Evolutionary conservation across 1,140 invertebrate genomes (phyloP), one percentile per base, ranked within the genome.

Genomic region (Coelopa frigida): DNA sequence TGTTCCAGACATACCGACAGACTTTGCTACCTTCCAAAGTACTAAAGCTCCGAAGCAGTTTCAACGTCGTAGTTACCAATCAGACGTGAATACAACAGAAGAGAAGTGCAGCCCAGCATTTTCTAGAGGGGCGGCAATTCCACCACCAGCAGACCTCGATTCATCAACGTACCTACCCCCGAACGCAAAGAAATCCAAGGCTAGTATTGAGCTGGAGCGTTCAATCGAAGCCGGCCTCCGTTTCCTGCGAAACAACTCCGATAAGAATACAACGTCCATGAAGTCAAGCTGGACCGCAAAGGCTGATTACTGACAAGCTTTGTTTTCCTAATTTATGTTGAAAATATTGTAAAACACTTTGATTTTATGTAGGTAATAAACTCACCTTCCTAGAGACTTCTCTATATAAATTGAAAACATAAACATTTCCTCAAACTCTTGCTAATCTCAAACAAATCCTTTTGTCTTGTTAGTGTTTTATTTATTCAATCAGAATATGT

Each of bases 161-260:
- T 80, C 74, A 53, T 76, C 78, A 5, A 80, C 80, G 11, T 15
- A 10, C n/a, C 35, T 46, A 29, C 47, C 60, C 1, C 20, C 56
- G 0, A 12, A 44, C 20, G 27, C 56, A 0, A 69, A 60, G 31
- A 50, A 50, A 2, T 18, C 39, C 6, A 59, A 55, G 37, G 55
- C 51, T 0, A 45, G 53, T 17, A 53, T 59, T 4, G 72, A 78
- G 47, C 62, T 82, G 15, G 76, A 73, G 52, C 78, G 80, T 33
- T 78, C 79, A 3, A 84, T 84, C 57, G 75, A 74, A 44, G 81
- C 79, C 44, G 84, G 84, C 10, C 65, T 85, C 4, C 78, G 75
- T 54, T 84, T 76, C 59, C 71, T 87, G 35, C 75, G 84, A 53
- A 52, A 79, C 45, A 73, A 77, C 54, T 73, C 73, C 36, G 79